Conservation (phyloP, 2,888 invertebrate genomes). For the Oasisia sp. region DNA sequence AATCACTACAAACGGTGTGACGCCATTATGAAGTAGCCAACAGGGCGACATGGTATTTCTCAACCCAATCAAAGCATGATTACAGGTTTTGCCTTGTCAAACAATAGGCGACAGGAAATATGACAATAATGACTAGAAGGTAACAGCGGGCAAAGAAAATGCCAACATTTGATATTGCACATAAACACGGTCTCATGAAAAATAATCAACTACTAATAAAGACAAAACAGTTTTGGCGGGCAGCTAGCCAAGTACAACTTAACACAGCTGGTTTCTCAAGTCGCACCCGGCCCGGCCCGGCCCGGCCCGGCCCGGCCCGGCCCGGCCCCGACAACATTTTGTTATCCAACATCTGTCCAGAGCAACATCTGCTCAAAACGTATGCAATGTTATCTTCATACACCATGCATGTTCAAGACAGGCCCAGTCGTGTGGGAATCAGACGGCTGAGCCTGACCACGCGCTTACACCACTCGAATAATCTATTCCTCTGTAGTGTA, state of each 20-base stretch:
- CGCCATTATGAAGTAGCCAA: constrained; percentile 1
- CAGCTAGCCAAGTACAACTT: not conserved
- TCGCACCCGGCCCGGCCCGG: not conserved
- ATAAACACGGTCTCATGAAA: constrained; percentile 5
- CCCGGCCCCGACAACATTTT: not conserved
- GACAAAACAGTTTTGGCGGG: not conserved
- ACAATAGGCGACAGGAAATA: not conserved
- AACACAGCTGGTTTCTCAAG: not conserved
- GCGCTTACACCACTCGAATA: not conserved
- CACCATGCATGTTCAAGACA: constrained; percentile 4
- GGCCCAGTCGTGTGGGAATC: not conserved
- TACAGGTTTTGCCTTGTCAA: not conserved
- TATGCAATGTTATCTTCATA: not conserved
- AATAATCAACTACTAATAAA: constrained; percentile 17
- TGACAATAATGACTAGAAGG: constrained; percentile 13
- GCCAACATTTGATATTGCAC: constrained; percentile 11
- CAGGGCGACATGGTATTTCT: not conserved
- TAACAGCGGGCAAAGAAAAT: not conserved
- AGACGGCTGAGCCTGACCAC: not conserved
- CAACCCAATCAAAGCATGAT: constrained; percentile 17
- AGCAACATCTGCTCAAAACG: constrained; percentile 17
- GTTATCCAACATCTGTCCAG: not conserved
- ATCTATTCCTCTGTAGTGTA: not conserved
- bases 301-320: no score
- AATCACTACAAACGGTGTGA: not conserved